phyloP scores from a whole-genome alignment of 2,888 invertebrate species.

The Spodoptera exigua region DNA sequence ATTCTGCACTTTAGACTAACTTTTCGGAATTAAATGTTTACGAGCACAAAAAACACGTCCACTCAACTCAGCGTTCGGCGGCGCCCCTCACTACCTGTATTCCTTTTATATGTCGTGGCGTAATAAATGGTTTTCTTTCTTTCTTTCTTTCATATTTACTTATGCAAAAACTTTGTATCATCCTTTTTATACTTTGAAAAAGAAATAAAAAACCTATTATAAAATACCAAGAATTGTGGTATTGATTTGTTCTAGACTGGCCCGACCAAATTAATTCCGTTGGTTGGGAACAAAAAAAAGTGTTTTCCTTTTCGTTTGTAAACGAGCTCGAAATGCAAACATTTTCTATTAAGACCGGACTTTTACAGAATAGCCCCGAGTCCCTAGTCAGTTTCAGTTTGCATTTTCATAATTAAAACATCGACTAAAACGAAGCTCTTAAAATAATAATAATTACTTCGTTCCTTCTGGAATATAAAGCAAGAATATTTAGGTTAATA shows the following conservation, averaged over 20 bases:
- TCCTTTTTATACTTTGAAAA: neutral
- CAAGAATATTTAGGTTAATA: no score
- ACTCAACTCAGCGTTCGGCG: no score
- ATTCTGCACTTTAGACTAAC: no score
- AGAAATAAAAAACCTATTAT: neutral
- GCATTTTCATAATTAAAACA: constrained; percentile 22
- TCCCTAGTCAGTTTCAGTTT: constrained; percentile 1
- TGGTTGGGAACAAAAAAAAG: constrained; percentile 33
- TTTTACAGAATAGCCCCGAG: constrained; percentile 5
- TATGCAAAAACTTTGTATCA: neutral
- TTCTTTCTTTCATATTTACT: neutral
- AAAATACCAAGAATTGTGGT: constrained; percentile 12
- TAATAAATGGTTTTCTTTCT: no score
- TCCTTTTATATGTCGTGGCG: no score
- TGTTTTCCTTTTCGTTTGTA: constrained; percentile 38
- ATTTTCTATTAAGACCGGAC: constrained; percentile 41
- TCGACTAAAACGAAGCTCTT: constrained; percentile 24
- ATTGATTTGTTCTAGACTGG: constrained; percentile 36
- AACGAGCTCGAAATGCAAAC: constrained; percentile 37
- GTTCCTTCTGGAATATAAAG: neutral
- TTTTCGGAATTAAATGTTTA: no score
- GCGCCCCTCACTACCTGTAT: no score
- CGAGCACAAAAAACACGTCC: no score
- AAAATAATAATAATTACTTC: constrained; percentile 25
- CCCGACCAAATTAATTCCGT: constrained; percentile 47